Evolutionary conservation across 1,140 invertebrate genomes (phyloP), one percentile per base, ranked within the genome.

Genomic region (Pissodes strobi): DNA sequence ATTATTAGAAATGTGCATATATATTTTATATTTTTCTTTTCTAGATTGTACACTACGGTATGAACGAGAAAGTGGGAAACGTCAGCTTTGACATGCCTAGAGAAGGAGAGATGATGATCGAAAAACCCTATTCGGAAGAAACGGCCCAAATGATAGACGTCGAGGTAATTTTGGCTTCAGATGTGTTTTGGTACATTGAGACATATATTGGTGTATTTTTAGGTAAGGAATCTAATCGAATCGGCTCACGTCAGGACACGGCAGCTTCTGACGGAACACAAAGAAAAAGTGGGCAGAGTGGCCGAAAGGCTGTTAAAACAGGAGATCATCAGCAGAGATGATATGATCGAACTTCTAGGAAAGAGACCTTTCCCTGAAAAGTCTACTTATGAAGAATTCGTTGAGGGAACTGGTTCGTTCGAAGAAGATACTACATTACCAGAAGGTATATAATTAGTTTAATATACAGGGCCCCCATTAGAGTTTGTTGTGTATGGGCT

Each of bases 301-400:
- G 98, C 97, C 0, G 87, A 94, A 76, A 83, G 94, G 52, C 82
- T 99, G 57, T 79, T 99, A 22, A 93, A 97, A 76, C 92, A 97
- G 76, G 98, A 99, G 81, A 91, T 98, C 57, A 82, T 99, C 19
- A 94, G 91, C 74, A 87, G 98, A 63, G 94, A 98, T 25, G 97
- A 99, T 73, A 98, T 99, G 95, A 94, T 99, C 64, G 95, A 99
- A 79, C 79, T 99, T 4, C 81, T 99, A 2, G 98, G 98, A 3
- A 82, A 87, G 39, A 82, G 98, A 69, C 98, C 98, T 0, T 99
- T 99, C 87, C 89, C 90, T 21, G 98, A 99, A 81, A 99, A 99
- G 81, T 97, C 96, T 12, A 99, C 97, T 3, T 99, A 99, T 76
- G 98, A 99, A 82, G 92, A 99, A 76, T 99, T 99, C 81, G 97